Conservation (phyloP, 2,888 invertebrate species). For the Pristionchus maxplancki region DNA sequence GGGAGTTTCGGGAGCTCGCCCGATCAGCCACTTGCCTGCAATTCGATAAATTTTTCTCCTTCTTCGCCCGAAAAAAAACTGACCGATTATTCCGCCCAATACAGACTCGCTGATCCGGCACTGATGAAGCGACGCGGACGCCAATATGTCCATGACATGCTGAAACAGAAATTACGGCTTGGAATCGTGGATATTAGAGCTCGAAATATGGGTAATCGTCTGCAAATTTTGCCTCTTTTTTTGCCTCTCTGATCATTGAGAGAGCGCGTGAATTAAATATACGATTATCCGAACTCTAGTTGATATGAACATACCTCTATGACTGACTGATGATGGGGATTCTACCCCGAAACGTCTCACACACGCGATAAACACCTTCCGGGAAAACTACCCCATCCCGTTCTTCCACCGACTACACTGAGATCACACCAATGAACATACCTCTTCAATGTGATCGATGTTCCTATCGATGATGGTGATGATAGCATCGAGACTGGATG, state of each 20-base stretch:
- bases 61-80: background rate
- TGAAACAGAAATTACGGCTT: conserved; percentile 38
- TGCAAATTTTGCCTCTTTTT: too few relatives aligned
- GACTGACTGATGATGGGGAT: too few relatives aligned
- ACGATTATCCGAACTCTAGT: background rate
- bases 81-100: conserved; percentile 49
- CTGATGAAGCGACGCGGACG: conserved; percentile 65
- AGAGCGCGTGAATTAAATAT: background rate
- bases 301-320: background rate
- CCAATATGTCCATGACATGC: conserved; percentile 73
- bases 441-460: conserved; percentile 69
- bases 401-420: background rate
- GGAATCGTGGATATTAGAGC: too few relatives aligned
- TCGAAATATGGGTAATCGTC: too few relatives aligned
- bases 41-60: background rate
- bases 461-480: conserved; percentile 71
- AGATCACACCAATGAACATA: too few relatives aligned
- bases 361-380: too few relatives aligned
- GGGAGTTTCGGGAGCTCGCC: conserved; percentile 67
- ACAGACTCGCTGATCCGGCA: conserved; percentile 61
- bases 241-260: too few relatives aligned
- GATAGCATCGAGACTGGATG: conserved; percentile 63
- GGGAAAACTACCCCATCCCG: background rate
- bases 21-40: conserved; percentile 76
- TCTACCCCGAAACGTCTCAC: background rate